Evolutionary conservation across 23 tunicate genomes (phyloP).

Genomic region (Halocynthia aurantium): DNA sequence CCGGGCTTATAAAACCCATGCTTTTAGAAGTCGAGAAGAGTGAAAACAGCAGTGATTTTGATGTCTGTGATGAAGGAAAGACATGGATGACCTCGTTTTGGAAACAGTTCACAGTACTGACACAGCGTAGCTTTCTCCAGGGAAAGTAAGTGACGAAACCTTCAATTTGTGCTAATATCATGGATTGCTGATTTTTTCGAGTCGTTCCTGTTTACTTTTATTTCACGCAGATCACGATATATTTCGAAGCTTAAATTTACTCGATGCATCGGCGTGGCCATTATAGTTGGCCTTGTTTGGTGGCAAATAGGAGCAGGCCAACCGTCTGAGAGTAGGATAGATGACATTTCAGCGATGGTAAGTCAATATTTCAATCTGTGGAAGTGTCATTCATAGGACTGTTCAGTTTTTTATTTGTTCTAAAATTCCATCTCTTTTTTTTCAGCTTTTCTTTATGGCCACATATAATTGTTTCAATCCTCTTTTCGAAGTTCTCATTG

Average conservation of each 20-base stretch:
- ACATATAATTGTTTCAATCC: constrained; percentile 33
- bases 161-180: not conserved
- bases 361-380: not conserved
- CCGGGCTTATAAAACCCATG: no score
- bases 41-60: not conserved
- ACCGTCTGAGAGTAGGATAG: constrained; percentile 35
- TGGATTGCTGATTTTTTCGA: not conserved
- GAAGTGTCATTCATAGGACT: no score
- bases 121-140: constrained; percentile 67
- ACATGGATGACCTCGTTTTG: constrained; percentile 76
- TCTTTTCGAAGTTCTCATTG: constrained; percentile 57
- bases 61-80: not conserved
- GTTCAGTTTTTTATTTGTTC: not conserved
- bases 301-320: constrained; percentile 56
- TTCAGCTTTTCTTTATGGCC: not conserved
- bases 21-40: no score
- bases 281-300: constrained; percentile 77
- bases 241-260: constrained; percentile 67
- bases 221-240: constrained; percentile 55
- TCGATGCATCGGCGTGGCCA: constrained; percentile 73
- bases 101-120: constrained; percentile 53
- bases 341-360: constrained; percentile 42
- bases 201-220: not conserved
- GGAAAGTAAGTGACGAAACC: constrained; percentile 59
- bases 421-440: not conserved